Evolutionary conservation across 2,888 invertebrate genomes (phyloP).

Genomic region (Drosophila greeni): DNA sequence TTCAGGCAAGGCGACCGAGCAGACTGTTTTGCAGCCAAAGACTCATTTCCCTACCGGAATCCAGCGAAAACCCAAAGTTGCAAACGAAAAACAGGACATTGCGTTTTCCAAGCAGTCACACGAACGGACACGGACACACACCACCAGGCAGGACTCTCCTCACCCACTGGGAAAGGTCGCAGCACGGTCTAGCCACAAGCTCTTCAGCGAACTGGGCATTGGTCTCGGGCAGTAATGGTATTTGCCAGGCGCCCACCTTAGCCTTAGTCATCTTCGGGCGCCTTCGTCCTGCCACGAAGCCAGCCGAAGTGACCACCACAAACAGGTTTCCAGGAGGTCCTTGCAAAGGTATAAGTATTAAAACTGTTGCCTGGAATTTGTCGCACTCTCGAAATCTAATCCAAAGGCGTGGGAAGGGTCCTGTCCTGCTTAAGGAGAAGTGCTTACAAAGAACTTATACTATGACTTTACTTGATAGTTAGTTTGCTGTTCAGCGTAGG

Average conservation of each 20-base stretch:
- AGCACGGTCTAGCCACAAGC: constrained; percentile 13
- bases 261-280: constrained; percentile 47
- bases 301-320: constrained; percentile 11
- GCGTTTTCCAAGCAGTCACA: constrained; percentile 56
- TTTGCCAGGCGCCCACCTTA: constrained; percentile 29
- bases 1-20: constrained; percentile 43
- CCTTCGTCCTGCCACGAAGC: constrained; percentile 42
- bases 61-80: constrained; percentile 54
- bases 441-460: not conserved
- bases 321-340: constrained; percentile 22
- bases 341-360: not conserved
- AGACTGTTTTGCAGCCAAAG: constrained; percentile 54
- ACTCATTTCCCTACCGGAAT: constrained; percentile 57
- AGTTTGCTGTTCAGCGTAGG: not conserved
- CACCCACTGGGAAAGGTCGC: constrained; percentile 28
- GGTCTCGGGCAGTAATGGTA: constrained; percentile 37
- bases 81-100: constrained; percentile 70
- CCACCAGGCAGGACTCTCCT: not conserved
- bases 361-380: constrained; percentile 7
- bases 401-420: not conserved
- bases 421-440: not conserved
- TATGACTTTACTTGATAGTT: not conserved
- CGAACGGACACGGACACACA: constrained; percentile 14
- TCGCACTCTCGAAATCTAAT: constrained; percentile 1
- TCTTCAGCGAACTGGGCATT: constrained; percentile 44